A percentile compares a stretch with the other conserved stretches of the same genome.
Evolutionary conservation across 2,888 invertebrate species (phyloP).

Genomic region (Dryadula phaetusa): DNA sequence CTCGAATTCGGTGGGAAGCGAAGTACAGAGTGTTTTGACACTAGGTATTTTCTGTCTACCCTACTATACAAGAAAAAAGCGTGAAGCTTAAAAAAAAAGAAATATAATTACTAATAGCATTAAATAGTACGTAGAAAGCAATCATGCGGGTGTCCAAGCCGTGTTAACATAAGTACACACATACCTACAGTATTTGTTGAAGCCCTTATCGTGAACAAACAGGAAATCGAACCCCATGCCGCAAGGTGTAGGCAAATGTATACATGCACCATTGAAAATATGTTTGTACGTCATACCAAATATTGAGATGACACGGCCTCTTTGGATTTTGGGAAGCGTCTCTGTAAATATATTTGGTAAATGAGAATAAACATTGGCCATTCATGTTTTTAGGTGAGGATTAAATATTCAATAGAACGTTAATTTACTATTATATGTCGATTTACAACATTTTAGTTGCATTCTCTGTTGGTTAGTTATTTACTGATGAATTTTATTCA

Average conservation of each 20-base stretch:
- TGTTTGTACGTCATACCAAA: constrained; percentile 61
- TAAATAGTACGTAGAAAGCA: constrained; percentile 28
- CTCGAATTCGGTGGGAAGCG: no score
- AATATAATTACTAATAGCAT: not conserved
- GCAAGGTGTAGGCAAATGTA: constrained; percentile 57
- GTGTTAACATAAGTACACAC: constrained; percentile 50
- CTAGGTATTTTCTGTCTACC: no score
- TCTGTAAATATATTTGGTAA: constrained; percentile 49
- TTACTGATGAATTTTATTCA: no score
- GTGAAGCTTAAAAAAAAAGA: not conserved
- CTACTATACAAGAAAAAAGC: no score
- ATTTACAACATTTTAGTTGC: not conserved
- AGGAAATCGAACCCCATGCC: constrained; percentile 58
- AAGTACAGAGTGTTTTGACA: no score
- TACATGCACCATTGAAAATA: constrained; percentile 53
- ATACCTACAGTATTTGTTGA: constrained; percentile 59
- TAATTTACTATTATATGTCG: constrained; percentile 9
- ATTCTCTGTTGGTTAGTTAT: no score
- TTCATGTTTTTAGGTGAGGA: constrained; percentile 41
- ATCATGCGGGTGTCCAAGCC: constrained; percentile 45
- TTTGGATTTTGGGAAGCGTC: constrained; percentile 57
- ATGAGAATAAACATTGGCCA: constrained; percentile 48
- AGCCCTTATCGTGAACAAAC: constrained; percentile 65
- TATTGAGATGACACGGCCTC: constrained; percentile 56
- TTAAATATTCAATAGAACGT: constrained; percentile 3